Base-by-base conservation (phyloP, 2,113 vertebrate genomes). In the Rutilus rutilus region DNA sequence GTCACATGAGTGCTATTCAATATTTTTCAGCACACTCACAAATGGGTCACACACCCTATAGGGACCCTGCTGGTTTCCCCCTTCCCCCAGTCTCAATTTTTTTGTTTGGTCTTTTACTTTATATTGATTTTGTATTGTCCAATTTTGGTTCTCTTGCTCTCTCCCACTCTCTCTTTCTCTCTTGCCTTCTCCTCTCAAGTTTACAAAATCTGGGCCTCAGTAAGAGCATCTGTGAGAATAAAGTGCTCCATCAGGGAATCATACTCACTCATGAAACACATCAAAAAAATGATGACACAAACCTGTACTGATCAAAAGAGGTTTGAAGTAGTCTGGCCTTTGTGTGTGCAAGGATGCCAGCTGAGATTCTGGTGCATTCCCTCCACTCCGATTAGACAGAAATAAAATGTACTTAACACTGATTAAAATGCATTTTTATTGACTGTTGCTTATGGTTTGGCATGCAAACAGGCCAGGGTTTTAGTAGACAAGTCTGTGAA, bases 81-180 rank as follows among this genome's bases (percentile, higher is more conserved):
- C 9, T 96, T 95, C 33, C 33, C 33, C 33, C 62, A 92, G 93
- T 93, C 95, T 95, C 91, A 92, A 50, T 83, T 74, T 90, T 80
- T 81, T 64, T 81, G 17, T 86, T 85, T 33, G 12, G 80, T 77
- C 69, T 91, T 86, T 86, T 67, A 84, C 77, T 85, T 85, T 83
- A 93, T 92, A 91, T 91, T 94, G 90, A 94, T 95, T 96, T 95
- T 96, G 95, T 95, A 95, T 94, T 91, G 92, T 92, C 92, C 95
- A 95, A 96, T 95, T 96, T 96, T 94, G 93, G 91, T 92, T 95
- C 92, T 94, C 94, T 74, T 93, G 94, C 94, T 92, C 95, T 93
- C 93, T 94, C 93, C 93, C 93, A 93, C 94, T 96, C 94, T 93
- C 93, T 86, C 59, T 79, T 64, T 57, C 78, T 62, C 30, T 81